A percentile compares a stretch with the other conserved stretches of the same genome.
These are phyloP conservation scores for Linhomoeus sp. DNA, from an alignment of 2,888 invertebrate genomes.

Conservation along the genomic window DNA sequence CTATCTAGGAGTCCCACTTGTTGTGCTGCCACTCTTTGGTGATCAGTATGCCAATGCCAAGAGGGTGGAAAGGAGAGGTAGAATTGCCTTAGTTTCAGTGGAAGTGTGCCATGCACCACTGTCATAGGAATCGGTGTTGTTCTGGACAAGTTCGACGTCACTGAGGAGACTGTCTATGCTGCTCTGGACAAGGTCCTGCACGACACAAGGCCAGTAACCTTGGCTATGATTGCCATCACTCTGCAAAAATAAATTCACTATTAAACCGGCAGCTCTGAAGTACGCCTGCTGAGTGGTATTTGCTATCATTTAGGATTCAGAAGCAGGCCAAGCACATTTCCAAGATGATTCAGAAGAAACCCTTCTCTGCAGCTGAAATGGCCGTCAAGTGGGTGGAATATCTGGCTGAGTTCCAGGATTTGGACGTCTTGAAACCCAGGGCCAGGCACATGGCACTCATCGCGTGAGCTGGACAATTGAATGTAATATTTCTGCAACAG, in stretches of 20 bases:
- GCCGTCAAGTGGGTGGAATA: conserved; percentile 2
- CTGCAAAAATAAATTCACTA: too few species aligned
- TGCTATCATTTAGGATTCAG: not conserved
- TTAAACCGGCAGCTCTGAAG: too few species aligned
- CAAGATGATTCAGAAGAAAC: not conserved
- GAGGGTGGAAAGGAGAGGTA: conserved; percentile 21
- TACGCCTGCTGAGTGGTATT: too few species aligned
- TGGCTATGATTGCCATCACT: too few species aligned
- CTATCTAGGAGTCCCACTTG: conserved; percentile 27
- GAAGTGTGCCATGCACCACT: too few species aligned
- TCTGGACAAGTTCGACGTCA: too few species aligned
- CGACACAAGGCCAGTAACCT: too few species aligned
- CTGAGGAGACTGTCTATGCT: too few species aligned
- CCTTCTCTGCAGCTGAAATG: not conserved
- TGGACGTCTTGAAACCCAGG: not conserved
- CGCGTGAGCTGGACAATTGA: too few species aligned
- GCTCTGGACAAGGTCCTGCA: too few species aligned
- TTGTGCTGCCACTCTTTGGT: conserved; percentile 28
- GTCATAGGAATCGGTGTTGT: conserved; percentile 10
- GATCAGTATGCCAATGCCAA: conserved; percentile 28
- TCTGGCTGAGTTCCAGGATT: not conserved
- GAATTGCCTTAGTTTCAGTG: too few species aligned
- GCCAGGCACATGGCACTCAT: not conserved
- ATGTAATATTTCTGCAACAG: too few species aligned
- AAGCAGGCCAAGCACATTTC: not conserved